Evolutionary conservation across 2,888 invertebrate genomes (phyloP), one percentile per base, ranked within the genome.

Genomic region (Tenthredo notha): DNA sequence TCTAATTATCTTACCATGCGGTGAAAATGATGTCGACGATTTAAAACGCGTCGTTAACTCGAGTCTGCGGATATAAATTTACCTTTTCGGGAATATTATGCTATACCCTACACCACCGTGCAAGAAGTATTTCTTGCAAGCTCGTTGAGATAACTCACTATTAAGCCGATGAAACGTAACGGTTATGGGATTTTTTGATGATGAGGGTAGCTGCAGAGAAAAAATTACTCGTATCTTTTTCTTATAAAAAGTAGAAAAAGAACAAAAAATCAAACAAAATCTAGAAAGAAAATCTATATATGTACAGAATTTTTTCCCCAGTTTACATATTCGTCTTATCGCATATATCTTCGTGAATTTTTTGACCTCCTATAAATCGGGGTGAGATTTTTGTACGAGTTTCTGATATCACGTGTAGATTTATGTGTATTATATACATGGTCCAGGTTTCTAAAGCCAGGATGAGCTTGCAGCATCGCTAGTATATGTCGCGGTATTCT

Each of bases 31-130:
- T 77, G 29, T 33, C 50, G 77, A 21, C 54, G 77, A 54, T 77
- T 77, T 77, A 50, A 54, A 77, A 77, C 77, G 77, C 77, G 29
- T 54, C 77, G 77, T 77, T 77, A 54, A 77, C 77, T 54, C 77
- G 50, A 21, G 67, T 18, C 25, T 47, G n/a, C 54, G 9, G 25
- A 50, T 29, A 15, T 50, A 33, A 74, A 74, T 29, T 74, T 47
- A n/a, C 29, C 25, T 15, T 77, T 18, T 50, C 54, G 18, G 54
- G 50, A 77, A 77, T 77, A 77, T 77, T 54, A 77, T 29, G 12
- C 70, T 70, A 70, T 12, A 61, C 25, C 25, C 25, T 61, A 33
- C 33, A 2, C 33, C 25, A 18, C 33, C 33, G 29, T 12, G 29
- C 9, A 7, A 43, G 40, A 6, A 21, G 40, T 74, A 40, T 43